Evolutionary conservation across 2,113 vertebrate genomes (phyloP), one percentile per base, ranked within the genome.

Genomic region (Zapornia atra): DNA sequence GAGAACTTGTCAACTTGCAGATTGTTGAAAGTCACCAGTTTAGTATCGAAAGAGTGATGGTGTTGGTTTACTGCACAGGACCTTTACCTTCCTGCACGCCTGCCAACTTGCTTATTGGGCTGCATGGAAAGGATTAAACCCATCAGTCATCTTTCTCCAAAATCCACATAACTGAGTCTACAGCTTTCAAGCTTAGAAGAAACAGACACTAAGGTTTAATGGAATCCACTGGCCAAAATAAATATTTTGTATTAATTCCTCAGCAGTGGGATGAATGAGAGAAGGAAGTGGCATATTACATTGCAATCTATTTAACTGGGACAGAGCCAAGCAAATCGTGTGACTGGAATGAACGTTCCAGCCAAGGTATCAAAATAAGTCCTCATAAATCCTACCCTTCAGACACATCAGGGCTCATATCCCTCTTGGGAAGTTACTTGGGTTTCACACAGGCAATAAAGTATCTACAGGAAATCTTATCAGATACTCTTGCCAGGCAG

Each of bases 211-310:
- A 68, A 79, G 36, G 50, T 92, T 94, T 91, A 89, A 82, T 73
- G 77, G 76, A 81, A 94, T 42, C 81, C 80, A 75, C 81, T 42
- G 65, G 91, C 88, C 94, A 96, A 96, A 85, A 42, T 50, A 96
- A 96, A 92, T 94, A 94, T 94, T 93, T 81, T 69, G 60, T 46
- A 94, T 92, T 94, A 95, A 95, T 65, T 94, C 77, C 81, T 84
- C 88, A 79, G 94, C 72, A 76, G 90, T 38, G 59, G 69, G 53
- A 88, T 93, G 88, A 97, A 97, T 90, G 91, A 96, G 75, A 94
- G 71, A 75, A 94, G 84, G 91, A 91, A 94, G 80, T 89, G 70
- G 83, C 77, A 85, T 66, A 92, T 93, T 92, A 91, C 80, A 33
- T 8, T 89, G 82, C 90, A 82, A 88, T 80, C 85, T 90, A 92